phyloP scores from a whole-genome alignment of 2,888 invertebrate species.

The Keiferia lycopersicella region DNA sequence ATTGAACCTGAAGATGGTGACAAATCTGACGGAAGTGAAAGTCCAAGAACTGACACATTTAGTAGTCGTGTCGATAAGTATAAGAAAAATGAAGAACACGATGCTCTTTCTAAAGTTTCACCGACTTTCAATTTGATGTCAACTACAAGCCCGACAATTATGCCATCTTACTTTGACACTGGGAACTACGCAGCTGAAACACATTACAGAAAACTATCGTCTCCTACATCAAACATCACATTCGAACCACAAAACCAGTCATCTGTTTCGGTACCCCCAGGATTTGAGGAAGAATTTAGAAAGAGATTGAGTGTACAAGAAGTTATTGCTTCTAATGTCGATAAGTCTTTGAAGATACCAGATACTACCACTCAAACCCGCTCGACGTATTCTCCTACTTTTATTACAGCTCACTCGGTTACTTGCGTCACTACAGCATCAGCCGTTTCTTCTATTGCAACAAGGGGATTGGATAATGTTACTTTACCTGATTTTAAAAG shows the following conservation, averaged over 20 bases:
- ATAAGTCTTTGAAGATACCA: conserved; percentile 41
- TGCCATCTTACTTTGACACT: conserved; percentile 74
- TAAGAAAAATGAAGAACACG: conserved; percentile 55
- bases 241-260: conserved; percentile 27
- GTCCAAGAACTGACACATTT: conserved; percentile 62
- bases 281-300: conserved; percentile 65
- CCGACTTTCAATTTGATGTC: conserved; percentile 39
- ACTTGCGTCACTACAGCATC: conserved; percentile 2
- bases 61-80: conserved; percentile 68
- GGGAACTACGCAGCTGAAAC: conserved; percentile 73
- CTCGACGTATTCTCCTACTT: conserved; percentile 40
- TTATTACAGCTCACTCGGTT: conserved; percentile 26
- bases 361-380: conserved; percentile 57
- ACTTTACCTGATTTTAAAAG: conserved; percentile 19
- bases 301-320: conserved; percentile 40
- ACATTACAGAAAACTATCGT: conserved; percentile 60
- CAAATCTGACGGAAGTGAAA: conserved; percentile 49
- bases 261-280: conserved; percentile 58
- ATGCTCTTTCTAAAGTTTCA: conserved; percentile 35
- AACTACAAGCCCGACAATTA: conserved; percentile 51
- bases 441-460: background rate
- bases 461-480: background rate
- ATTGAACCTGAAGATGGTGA: conserved; percentile 71
- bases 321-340: background rate
- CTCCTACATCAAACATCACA: conserved; percentile 37